Evolutionary conservation across 2,797 vertebrate species (phyloP).

Genomic region (Etheostoma perlongum): DNA sequence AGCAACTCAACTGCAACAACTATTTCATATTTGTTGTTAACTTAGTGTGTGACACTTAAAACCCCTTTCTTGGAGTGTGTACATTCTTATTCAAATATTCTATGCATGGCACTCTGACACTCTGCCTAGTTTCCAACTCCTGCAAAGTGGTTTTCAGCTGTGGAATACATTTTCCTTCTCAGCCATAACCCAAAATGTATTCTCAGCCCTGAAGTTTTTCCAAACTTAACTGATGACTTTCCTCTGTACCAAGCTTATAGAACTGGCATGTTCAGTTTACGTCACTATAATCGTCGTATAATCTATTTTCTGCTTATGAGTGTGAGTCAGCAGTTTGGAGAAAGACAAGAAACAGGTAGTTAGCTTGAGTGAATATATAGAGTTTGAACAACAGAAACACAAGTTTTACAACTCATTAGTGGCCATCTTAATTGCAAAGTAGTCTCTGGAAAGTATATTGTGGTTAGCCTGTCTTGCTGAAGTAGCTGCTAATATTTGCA

Average conservation of each 20-base stretch:
- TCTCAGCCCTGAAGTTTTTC: conserved; percentile 12
- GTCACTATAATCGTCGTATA: background rate
- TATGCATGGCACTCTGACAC: conserved; percentile 7
- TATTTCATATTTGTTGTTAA: conserved; percentile 2
- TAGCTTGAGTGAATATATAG: background rate
- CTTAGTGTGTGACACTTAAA: background rate
- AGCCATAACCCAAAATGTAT: conserved; percentile 9
- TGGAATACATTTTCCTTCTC: conserved; percentile 1
- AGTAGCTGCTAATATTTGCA: conserved; percentile 21
- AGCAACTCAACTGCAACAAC: background rate
- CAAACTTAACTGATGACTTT: conserved; percentile 2
- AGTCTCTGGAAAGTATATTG: conserved; percentile 6
- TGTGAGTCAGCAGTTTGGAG: conserved; percentile 7
- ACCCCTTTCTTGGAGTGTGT: background rate
- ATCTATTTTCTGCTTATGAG: conserved; percentile 5
- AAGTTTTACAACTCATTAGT: conserved; percentile 5
- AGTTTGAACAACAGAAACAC: conserved; percentile 4
- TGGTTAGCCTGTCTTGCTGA: background rate
- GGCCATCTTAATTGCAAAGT: background rate
- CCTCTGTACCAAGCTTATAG: background rate
- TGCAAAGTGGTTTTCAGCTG: conserved; percentile 31
- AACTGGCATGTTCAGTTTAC: conserved; percentile 1
- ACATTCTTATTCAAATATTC: background rate
- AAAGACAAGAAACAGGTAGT: background rate
- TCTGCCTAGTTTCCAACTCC: conserved; percentile 1